Base-by-base conservation (phyloP, 2,888 invertebrate species). In the Meteorus colon region DNA sequence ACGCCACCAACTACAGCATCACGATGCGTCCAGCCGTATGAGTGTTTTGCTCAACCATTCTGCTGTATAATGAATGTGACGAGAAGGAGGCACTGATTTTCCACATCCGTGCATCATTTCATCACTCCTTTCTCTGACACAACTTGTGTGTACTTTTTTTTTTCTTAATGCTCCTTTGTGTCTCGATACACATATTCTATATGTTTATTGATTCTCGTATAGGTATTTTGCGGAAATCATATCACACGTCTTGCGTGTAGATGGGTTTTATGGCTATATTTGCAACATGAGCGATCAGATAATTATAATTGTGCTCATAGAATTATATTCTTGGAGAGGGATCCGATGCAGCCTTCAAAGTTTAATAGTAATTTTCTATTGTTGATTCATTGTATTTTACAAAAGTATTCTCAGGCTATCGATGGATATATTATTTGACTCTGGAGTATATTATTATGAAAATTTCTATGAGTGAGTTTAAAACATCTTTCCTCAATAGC, bases 91-190 rank as follows among this genome's bases (percentile, higher is more conserved):
- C 63, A 51, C 51, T 34, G 24, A 74, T 70, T 75, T 75, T 75
- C 69, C 74, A 34, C 74, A 48, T 69, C 69, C 69, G 48, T 63
- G 74, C 69, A 62, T 31, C 51, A 70, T 65, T 75, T 62, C 34
- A 51, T 45, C 73, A 62, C 45, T 45, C 59, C 37, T 41, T 29
- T 29, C 48, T 48, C 14, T 48, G 24, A 45, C 67, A 2, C 27
- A 1, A 60, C 29, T 6, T 24, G 24, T 55, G 14, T 55, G 55
- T 3, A 55, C 8, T n/a, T 55, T 19, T 55, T n/a, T 51, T 19
- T 6, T 24, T 24, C 14, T 55, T 19, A 34, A 34, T 6, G 16
- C 55, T 5, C n/a, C 55, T 24, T n/a, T 19, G 55, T 41, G 41
- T 41, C 8, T 55, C 2, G 1, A 24, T 24, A 55, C 55, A 62